Evolutionary conservation across 2,113 vertebrate genomes (phyloP).

Genomic region (Desmodus rotundus): DNA sequence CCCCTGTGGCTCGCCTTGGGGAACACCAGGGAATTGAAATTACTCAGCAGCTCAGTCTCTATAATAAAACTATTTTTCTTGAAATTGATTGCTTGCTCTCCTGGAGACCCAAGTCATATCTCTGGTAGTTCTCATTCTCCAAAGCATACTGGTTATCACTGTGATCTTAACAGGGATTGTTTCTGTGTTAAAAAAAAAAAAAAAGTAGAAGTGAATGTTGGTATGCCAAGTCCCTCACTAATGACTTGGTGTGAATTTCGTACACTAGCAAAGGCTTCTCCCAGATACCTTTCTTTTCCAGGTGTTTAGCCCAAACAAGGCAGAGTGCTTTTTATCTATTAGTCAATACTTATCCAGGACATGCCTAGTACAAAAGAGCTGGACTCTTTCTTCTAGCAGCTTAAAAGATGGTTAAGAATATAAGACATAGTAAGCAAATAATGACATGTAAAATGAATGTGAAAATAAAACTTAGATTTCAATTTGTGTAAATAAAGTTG

Average conservation of each 20-base stretch:
- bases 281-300: background rate
- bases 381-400: background rate
- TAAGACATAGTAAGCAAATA: background rate
- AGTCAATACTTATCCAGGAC: background rate
- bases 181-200: conserved; percentile 20
- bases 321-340: background rate
- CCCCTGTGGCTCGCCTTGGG: background rate
- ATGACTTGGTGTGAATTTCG: background rate
- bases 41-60: conserved; percentile 27
- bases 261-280: background rate
- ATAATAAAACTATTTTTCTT: conserved; percentile 67
- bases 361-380: background rate
- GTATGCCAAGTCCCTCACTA: background rate
- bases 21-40: conserved; percentile 62
- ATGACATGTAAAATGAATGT: background rate
- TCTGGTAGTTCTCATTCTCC: conserved; percentile 22
- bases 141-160: conserved; percentile 33
- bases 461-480: conserved; percentile 12
- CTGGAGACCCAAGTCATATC: conserved; percentile 57
- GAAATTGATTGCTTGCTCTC: conserved; percentile 49
- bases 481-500: background rate
- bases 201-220: background rate
- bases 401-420: background rate
- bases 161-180: background rate
- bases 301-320: background rate